Evolutionary conservation across 2,888 invertebrate species (phyloP).

Genomic region (Cantharis rustica): DNA sequence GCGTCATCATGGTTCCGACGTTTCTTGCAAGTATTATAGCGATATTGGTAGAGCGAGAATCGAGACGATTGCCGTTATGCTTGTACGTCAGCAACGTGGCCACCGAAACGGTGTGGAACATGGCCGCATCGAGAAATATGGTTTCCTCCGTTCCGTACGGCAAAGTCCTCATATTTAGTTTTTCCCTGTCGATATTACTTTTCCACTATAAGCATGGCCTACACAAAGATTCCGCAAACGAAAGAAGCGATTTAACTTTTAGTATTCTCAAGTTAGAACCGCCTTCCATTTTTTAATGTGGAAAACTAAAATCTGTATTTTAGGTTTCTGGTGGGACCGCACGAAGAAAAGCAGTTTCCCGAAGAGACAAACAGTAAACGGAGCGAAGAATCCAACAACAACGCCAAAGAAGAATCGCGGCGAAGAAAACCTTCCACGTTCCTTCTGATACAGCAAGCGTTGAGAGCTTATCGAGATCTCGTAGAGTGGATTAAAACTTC

Average conservation of each 20-base stretch:
- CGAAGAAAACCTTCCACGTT: background rate
- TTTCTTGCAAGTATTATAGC: slow-evolving; percentile 73
- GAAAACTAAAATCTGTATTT: background rate
- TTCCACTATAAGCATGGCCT: slow-evolving; percentile 63
- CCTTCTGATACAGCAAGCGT: background rate
- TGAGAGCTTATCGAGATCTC: background rate
- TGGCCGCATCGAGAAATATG: slow-evolving; percentile 68
- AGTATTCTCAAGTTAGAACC: slow-evolving; percentile 61
- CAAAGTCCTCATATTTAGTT: slow-evolving; percentile 69
- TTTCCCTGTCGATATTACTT: slow-evolving; percentile 63
- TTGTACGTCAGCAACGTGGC: slow-evolving; percentile 85
- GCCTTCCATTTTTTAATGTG: background rate
- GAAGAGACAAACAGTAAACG: background rate
- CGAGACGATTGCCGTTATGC: slow-evolving; percentile 72
- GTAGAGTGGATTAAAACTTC: background rate
- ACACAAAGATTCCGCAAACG: slow-evolving; percentile 51
- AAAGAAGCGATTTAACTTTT: slow-evolving; percentile 63
- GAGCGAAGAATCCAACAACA: background rate
- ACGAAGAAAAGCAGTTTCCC: background rate
- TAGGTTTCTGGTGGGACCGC: slow-evolving; percentile 42
- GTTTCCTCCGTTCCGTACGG: slow-evolving; percentile 66
- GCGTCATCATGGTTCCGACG: slow-evolving; percentile 73
- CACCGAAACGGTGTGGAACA: slow-evolving; percentile 76
- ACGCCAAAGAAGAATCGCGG: background rate
- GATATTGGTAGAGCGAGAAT: slow-evolving; percentile 76